A percentile compares a stretch with the other conserved stretches of the same genome.
phyloP scores from a whole-genome alignment of 2,888 invertebrate genomes.

The Hoplodrina blanda region DNA sequence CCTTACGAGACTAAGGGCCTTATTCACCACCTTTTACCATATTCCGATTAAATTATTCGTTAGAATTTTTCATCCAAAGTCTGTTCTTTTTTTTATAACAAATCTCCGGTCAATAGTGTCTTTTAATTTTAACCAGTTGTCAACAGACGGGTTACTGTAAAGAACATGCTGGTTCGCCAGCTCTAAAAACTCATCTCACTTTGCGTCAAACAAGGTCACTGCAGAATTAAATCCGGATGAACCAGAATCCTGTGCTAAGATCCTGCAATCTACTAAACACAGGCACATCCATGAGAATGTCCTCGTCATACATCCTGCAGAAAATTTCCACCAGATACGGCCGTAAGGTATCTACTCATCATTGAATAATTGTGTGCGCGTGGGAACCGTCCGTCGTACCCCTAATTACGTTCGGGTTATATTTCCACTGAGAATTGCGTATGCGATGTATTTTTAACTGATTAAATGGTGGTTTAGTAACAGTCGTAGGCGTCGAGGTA shows the following conservation, averaged over 20 bases:
- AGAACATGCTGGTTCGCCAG: background rate
- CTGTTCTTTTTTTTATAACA: no score
- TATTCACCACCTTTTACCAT: no score
- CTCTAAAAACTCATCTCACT: background rate
- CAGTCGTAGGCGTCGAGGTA: conserved; percentile 35
- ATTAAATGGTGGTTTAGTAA: conserved; percentile 42
- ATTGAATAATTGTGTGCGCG: conserved; percentile 59
- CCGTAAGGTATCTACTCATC: conserved; percentile 20
- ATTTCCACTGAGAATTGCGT: conserved; percentile 35
- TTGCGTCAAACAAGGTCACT: background rate
- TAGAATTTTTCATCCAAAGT: no score
- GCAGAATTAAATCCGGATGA: conserved; percentile 3
- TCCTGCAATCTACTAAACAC: conserved; percentile 17
- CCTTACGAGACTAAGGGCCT: no score
- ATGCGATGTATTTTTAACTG: conserved; percentile 40
- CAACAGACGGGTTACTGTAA: background rate
- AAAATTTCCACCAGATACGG: conserved; percentile 21
- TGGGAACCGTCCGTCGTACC: conserved; percentile 50
- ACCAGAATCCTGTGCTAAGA: conserved; percentile 10
- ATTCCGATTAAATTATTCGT: no score
- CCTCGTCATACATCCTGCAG: conserved; percentile 31
- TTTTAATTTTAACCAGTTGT: no score
- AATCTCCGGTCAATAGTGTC: no score
- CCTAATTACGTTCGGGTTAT: conserved; percentile 46
- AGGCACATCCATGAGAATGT: conserved; percentile 14